Evolutionary conservation across 2,113 vertebrate genomes (phyloP), one percentile per base, ranked within the genome.

Genomic region (Talpa occidentalis): DNA sequence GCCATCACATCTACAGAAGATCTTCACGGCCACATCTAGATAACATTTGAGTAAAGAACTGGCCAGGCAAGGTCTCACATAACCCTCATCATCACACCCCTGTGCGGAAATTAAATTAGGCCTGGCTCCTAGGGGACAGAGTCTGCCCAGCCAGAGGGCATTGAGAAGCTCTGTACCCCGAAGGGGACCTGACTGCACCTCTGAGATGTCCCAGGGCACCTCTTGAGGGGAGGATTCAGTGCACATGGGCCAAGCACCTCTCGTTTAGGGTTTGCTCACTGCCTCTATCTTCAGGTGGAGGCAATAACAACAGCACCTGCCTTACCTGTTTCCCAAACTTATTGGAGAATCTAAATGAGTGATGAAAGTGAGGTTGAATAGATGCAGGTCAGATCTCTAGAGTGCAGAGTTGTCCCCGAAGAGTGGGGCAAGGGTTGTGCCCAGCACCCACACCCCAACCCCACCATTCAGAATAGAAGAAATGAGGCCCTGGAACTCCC

Each of bases 101-200:
- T 88, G 85, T 88, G 28, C 22, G 88, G 96, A 95, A 90, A 49
- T 28, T 73, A 88, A 82, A 91, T 89, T 47, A 22, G 96, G 14
- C 0, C 0, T 10, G 32, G 3, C 19, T 22, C 54, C 47, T 54
- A 10, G 4, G 24, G 32, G 82, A 21, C 17, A 15, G 24, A 44
- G 32, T n/a, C 49, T 84, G 42, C 14, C 40, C 35, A 42, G 37
- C 59, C 5, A 0, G 47, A 47, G 66, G 35, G 82, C 37, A 72
- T 2, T 0, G 1, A 47, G 24, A 54, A 4, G 1, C 3, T 19
- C 4, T 0, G n/a, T 14, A 17, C 42, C n/a, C 88, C 28, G 3
- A 0, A 26, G 35, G 76, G 66, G 22, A 17, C 8, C 42, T n/a
- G 6, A 26, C 54, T 2, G 2, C 22, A 16, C 6, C 0, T 28